Conservation (phyloP, 2,797 vertebrate species). For the Margarornis squamiger region DNA sequence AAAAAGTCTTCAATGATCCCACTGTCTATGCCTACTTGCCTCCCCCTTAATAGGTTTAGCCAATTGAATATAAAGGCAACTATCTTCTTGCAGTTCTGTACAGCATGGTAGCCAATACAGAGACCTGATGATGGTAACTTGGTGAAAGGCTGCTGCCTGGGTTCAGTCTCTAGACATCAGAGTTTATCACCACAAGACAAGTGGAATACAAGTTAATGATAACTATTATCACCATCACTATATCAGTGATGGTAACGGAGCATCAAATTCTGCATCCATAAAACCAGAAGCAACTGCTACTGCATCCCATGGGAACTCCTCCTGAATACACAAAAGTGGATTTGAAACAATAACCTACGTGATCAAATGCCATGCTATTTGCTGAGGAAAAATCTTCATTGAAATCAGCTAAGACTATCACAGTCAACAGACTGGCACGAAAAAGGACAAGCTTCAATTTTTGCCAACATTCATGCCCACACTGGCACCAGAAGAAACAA, state of each 20-base stretch:
- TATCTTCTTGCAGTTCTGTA: not conserved
- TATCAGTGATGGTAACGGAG: not conserved
- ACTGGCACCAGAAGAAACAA: not conserved
- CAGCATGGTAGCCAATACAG: not conserved
- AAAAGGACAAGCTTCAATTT: not conserved
- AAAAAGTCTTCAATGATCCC: not conserved
- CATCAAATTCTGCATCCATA: not conserved
- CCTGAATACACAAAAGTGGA: not conserved
- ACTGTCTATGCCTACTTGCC: not conserved
- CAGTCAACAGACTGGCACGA: not conserved
- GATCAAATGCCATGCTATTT: not conserved
- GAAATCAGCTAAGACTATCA: not conserved
- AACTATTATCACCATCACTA: not conserved
- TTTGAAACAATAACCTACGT: not conserved
- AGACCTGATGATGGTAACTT: rapidly evolving
- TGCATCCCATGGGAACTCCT: not conserved
- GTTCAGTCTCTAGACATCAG: not conserved
- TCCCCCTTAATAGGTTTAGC: not conserved
- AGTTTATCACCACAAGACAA: not conserved
- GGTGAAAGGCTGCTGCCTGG: not conserved
- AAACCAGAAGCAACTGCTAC: not conserved
- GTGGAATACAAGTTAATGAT: not conserved
- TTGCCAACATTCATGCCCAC: rapidly evolving
- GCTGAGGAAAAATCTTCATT: not conserved
- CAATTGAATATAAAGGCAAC: not conserved